Conservation (phyloP, 1,140 invertebrate genomes). For the Sinonovacula constricta region DNA sequence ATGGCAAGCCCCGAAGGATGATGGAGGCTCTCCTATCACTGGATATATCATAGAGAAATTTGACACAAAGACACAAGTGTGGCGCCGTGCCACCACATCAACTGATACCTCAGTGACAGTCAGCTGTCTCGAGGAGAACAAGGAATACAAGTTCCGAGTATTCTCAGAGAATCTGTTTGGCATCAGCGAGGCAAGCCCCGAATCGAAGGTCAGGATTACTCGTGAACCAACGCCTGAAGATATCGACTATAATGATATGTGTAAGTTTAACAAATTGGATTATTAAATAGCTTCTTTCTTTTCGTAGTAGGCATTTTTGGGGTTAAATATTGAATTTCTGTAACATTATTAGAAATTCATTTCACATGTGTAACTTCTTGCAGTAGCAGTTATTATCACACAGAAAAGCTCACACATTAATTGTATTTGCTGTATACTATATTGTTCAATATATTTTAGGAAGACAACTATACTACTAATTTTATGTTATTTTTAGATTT, state of each 20-base stretch:
- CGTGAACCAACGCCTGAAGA: constrained; percentile 83
- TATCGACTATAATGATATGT: constrained; percentile 75
- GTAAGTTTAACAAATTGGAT: too few species aligned
- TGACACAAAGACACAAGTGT: constrained; percentile 93
- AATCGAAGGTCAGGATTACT: constrained; percentile 65
- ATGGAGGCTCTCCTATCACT: constrained; percentile 96
- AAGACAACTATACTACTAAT: too few species aligned
- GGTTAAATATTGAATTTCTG: too few species aligned
- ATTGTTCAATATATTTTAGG: too few species aligned
- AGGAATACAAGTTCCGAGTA: constrained; percentile 97
- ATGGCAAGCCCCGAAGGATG: constrained; percentile 93
- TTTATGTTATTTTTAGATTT: too few species aligned
- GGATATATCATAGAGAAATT: constrained; percentile 97
- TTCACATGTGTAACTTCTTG: too few species aligned
- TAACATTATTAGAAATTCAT: too few species aligned
- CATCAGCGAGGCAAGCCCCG: constrained; percentile 89
- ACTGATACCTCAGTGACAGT: constrained; percentile 89
- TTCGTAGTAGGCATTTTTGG: too few species aligned
- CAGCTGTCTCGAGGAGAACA: constrained; percentile 81
- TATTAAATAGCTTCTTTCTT: too few species aligned
- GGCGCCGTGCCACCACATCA: constrained; percentile 97
- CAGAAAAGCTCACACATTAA: too few species aligned
- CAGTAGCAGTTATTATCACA: too few species aligned
- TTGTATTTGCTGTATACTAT: too few species aligned
- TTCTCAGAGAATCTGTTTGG: constrained; percentile 98